Percentiles rank a stretch among this genome's conserved stretches.
phyloP scores from a whole-genome alignment of 2,113 vertebrate genomes.

The Microcebus murinus region DNA sequence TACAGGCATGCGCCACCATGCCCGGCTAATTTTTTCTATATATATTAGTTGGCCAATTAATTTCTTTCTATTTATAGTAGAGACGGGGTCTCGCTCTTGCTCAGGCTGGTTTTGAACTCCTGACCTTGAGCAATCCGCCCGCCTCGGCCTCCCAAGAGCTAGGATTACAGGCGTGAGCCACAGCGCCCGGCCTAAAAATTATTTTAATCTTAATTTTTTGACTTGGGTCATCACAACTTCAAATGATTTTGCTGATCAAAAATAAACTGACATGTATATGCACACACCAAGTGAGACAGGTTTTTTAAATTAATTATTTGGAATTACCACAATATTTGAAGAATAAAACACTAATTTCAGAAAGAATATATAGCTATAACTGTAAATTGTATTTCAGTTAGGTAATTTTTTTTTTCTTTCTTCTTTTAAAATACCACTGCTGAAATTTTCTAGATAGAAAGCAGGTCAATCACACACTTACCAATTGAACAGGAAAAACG shows the following conservation, averaged over 20 bases:
- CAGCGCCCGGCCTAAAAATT: too few relatives aligned
- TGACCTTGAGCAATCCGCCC: too few relatives aligned
- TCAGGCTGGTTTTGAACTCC: too few relatives aligned
- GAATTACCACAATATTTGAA: neutral
- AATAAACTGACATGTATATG: neutral
- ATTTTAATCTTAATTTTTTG: neutral
- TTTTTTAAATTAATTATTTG: neutral
- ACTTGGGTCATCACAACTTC: neutral
- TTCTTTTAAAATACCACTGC: neutral
- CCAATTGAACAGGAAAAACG: neutral
- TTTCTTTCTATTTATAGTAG: too few relatives aligned
- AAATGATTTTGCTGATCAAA: neutral
- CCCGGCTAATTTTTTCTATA: too few relatives aligned
- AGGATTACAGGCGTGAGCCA: too few relatives aligned
- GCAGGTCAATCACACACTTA: neutral
- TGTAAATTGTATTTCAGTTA: slow-evolving; percentile 9
- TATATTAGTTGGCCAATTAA: too few relatives aligned
- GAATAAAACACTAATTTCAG: neutral
- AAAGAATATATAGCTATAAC: neutral
- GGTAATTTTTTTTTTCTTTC: neutral
- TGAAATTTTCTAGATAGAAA: slow-evolving; percentile 26
- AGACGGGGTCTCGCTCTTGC: too few relatives aligned
- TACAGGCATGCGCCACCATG: too few relatives aligned
- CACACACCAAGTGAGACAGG: neutral
- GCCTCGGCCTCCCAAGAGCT: too few relatives aligned